Percentiles rank a stretch among this genome's conserved stretches.
These are phyloP conservation scores for Eleginops maclovinus DNA, from an alignment of 2,113 vertebrate genomes.

Conservation along the genomic window DNA sequence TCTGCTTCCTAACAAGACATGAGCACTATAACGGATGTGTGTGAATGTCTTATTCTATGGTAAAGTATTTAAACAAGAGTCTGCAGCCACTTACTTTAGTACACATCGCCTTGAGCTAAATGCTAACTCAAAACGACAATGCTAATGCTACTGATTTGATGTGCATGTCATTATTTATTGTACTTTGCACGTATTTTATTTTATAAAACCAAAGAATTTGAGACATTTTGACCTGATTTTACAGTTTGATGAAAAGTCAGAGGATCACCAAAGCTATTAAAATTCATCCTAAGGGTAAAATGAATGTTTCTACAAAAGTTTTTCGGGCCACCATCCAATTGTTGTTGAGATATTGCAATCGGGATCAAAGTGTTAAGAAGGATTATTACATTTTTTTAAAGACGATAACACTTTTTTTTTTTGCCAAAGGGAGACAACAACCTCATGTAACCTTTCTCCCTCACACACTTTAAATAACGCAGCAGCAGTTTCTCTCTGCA, in stretches of 20 bases:
- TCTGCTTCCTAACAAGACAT: neutral
- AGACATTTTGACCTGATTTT: neutral
- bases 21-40: neutral
- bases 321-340: neutral
- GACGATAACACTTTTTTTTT: too few relatives aligned
- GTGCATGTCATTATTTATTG: neutral
- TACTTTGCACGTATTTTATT: neutral
- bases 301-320: neutral
- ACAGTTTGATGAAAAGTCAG: neutral
- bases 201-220: neutral
- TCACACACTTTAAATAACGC: neutral
- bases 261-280: neutral
- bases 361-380: too few relatives aligned
- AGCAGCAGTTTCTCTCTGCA: neutral
- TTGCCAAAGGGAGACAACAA: constrained; percentile 6
- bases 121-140: neutral
- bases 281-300: neutral
- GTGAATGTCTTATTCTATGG: too few relatives aligned
- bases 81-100: too few relatives aligned
- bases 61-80: too few relatives aligned
- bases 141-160: neutral
- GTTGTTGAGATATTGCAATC: neutral
- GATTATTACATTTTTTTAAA: too few relatives aligned
- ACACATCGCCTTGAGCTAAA: neutral
- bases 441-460: neutral